A percentile compares a stretch with the other conserved stretches of the same genome.
Evolutionary conservation across 23 tunicate genomes (phyloP).

Genomic region (Trididemnum nubilum): DNA sequence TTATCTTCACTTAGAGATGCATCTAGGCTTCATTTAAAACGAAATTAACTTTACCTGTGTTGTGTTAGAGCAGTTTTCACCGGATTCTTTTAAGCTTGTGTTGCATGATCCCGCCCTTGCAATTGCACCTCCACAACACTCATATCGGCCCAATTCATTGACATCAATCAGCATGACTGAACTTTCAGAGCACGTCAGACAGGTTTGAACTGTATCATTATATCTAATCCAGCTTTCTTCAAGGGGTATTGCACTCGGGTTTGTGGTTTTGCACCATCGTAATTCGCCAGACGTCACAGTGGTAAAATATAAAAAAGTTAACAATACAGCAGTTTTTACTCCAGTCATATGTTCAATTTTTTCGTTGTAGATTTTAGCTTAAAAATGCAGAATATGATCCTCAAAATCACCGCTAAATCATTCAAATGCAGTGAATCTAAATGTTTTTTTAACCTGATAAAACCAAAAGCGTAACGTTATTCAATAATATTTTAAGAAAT

Average conservation of each 20-base stretch:
- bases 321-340: too few species aligned
- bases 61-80: slow-evolving; percentile 28
- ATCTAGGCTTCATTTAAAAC: too few species aligned
- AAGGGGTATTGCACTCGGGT: not conserved
- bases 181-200: slow-evolving; percentile 39
- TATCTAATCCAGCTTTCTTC: slow-evolving; percentile 46
- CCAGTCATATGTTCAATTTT: too few species aligned
- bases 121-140: slow-evolving; percentile 60
- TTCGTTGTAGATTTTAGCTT: too few species aligned
- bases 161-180: slow-evolving; percentile 19
- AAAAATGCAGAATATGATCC: too few species aligned
- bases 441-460: too few species aligned
- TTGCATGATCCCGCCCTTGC: slow-evolving; percentile 35
- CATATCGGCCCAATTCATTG: slow-evolving; percentile 11
- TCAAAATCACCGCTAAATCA: too few species aligned
- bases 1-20: too few species aligned
- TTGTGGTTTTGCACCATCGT: slow-evolving; percentile 8
- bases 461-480: too few species aligned
- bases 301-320: not conserved
- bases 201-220: slow-evolving; percentile 44
- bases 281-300: not conserved
- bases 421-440: too few species aligned
- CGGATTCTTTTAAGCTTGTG: not conserved
- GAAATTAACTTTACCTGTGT: slow-evolving; percentile 34
- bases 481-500: too few species aligned